Percentiles rank a stretch among this genome's conserved stretches.
phyloP scores from a whole-genome alignment of 2,113 vertebrate genomes.

The Pyxicephalus adspersus region DNA sequence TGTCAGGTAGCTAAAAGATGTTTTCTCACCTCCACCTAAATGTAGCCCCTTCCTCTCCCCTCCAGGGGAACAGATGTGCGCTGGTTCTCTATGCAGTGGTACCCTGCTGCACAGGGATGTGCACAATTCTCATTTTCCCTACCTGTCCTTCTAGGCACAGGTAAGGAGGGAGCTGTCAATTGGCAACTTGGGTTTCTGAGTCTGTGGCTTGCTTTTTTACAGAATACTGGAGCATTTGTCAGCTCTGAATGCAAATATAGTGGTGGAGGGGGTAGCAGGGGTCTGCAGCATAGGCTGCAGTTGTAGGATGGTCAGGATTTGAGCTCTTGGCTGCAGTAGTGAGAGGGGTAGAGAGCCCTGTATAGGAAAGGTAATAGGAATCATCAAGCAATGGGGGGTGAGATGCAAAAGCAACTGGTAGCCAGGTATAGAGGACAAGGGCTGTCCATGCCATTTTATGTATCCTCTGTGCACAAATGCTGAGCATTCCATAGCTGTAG shows the following conservation, averaged over 20 bases:
- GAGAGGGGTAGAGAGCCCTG: slow-evolving; percentile 16
- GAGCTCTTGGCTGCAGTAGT: slow-evolving; percentile 61
- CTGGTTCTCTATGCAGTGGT: not conserved
- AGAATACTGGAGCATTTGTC: not conserved
- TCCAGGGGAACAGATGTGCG: slow-evolving; percentile 16
- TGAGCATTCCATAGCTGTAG: not conserved
- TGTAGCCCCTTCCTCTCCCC: not conserved
- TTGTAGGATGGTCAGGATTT: slow-evolving; percentile 53
- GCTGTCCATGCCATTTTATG: too few relatives aligned
- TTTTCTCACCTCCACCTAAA: slow-evolving; percentile 27
- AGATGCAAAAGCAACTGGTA: slow-evolving; percentile 43
- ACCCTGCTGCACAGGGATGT: not conserved
- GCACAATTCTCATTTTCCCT: not conserved
- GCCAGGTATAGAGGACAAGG: not conserved
- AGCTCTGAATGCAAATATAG: not conserved
- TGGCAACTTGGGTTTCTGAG: not conserved
- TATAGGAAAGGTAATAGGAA: not conserved
- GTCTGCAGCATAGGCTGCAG: slow-evolving; percentile 45
- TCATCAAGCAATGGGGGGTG: not conserved
- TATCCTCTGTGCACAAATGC: too few relatives aligned
- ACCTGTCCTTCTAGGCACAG: slow-evolving; percentile 14
- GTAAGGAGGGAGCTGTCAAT: not conserved
- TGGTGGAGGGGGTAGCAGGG: slow-evolving; percentile 11
- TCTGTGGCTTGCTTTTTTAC: not conserved
- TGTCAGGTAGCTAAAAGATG: slow-evolving; percentile 41